These are phyloP conservation scores for Limenitis camilla DNA, from an alignment of 2,888 invertebrate species.

Conservation along the genomic window DNA sequence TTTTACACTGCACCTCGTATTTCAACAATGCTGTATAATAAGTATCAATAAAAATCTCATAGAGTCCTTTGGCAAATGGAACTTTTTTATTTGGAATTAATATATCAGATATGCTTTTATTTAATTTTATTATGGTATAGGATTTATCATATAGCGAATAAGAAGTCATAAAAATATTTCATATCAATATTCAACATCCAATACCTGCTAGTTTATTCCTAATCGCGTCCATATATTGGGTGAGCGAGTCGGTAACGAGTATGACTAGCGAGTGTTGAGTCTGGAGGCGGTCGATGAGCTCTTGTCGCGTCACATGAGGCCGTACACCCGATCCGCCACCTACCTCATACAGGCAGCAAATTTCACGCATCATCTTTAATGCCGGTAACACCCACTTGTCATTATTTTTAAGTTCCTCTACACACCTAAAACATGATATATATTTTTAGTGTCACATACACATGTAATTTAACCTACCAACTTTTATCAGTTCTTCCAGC, in stretches of 20 bases:
- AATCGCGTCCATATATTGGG: conserved; percentile 91
- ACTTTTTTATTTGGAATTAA: too few relatives aligned
- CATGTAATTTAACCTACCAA: too few relatives aligned
- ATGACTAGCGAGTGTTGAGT: conserved; percentile 94
- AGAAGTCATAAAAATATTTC: too few relatives aligned
- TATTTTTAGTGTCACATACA: neutral
- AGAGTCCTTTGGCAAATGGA: too few relatives aligned
- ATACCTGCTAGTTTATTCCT: conserved; percentile 68
- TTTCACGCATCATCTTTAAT: conserved; percentile 95
- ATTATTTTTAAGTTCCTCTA: conserved; percentile 91
- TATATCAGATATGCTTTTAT: too few relatives aligned
- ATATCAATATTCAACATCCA: too few relatives aligned
- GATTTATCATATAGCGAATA: too few relatives aligned
- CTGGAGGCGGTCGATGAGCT: conserved; percentile 92
- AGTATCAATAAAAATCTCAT: too few relatives aligned
- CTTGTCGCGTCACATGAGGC: conserved; percentile 72
- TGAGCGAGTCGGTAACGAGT: conserved; percentile 93
- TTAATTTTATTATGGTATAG: too few relatives aligned
- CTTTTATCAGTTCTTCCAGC: too few relatives aligned
- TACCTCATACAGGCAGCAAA: conserved; percentile 94
- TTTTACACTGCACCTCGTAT: too few relatives aligned
- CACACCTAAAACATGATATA: conserved; percentile 73
- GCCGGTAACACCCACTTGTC: conserved; percentile 96
- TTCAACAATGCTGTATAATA: too few relatives aligned
- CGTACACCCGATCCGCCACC: conserved; percentile 72